Base-by-base conservation (phyloP, 2,888 invertebrate genomes). In the Spodoptera picta region DNA sequence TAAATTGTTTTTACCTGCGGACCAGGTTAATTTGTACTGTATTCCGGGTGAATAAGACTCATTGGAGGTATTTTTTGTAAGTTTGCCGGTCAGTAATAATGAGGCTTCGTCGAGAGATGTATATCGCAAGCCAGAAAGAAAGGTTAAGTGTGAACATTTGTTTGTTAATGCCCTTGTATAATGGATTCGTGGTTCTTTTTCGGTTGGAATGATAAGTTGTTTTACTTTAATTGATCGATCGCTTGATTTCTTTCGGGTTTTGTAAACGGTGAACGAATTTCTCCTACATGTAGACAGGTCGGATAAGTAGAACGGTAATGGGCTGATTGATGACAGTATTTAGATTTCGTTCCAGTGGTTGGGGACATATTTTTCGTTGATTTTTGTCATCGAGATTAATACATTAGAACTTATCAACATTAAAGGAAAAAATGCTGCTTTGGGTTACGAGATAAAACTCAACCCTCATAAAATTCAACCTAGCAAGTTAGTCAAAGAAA, bases 131-230 rank as follows among this genome's bases (percentile, higher is more conserved):
- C 79, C 84, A 84, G 86, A 90, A 91, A 92, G 92, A 92, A 92
- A 93, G 92, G 93, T 93, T 93, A 93, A 93, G 93, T 93, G 94
- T 93, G 92, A 93, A 93, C 93, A 93, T 93, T 93, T 93, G 94
- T 94, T 93, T 92, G 93, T 93, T 92, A 93, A 93, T 92, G 92
- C 89, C 87, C 88, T 88, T 87, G 88, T 91, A 87, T 93, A 93
- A 92, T 92, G 93, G 89, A 91, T 92, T 90, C 88, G 86, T 87
- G 88, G 79, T 79, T 81, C 74, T 84, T 89, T 92, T 92, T 90
- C 82, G 84, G 82, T 85, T 79, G 77, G 84, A 84, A 88, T 91
- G 92, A 92, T 91, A 91, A 90, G 91, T 92, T 90, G 90, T 89
- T 91, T 88, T 80, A 77, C 81, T 87, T 82, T 87, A 85, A 88